phyloP scores from a whole-genome alignment of 2,797 vertebrate genomes.

The Discoglossus pictus region DNA sequence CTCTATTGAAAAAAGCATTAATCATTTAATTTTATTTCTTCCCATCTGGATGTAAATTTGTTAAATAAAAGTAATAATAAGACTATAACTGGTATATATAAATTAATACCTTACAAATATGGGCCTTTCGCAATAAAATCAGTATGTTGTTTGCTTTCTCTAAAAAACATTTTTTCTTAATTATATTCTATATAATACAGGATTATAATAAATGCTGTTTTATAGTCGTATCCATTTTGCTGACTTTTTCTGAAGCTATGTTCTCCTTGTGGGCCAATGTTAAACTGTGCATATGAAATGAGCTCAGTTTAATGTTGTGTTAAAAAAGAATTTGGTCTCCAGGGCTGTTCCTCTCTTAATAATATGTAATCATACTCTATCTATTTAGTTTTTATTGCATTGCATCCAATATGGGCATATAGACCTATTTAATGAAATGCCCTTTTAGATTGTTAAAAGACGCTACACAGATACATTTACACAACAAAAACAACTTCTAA shows the following conservation, averaged over 20 bases:
- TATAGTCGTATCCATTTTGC: slow-evolving; percentile 75
- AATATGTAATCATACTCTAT: slow-evolving; percentile 77
- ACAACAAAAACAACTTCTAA: slow-evolving; percentile 63
- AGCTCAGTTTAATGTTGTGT: slow-evolving; percentile 80
- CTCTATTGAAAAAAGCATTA: too few relatives aligned
- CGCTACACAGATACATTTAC: slow-evolving; percentile 65
- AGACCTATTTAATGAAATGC: slow-evolving; percentile 79
- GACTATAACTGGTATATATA: too few relatives aligned
- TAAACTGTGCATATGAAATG: slow-evolving; percentile 88
- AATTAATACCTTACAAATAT: too few relatives aligned
- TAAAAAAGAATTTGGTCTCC: slow-evolving; percentile 79
- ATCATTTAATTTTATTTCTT: too few relatives aligned
- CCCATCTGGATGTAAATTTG: too few relatives aligned
- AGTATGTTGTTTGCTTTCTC: too few relatives aligned
- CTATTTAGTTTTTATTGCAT: slow-evolving; percentile 72
- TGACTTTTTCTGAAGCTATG: slow-evolving; percentile 76
- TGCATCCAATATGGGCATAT: slow-evolving; percentile 64
- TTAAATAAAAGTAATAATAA: too few relatives aligned
- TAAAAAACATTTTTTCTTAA: too few relatives aligned
- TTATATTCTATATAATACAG: too few relatives aligned
- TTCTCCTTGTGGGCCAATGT: slow-evolving; percentile 72
- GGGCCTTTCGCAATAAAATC: too few relatives aligned
- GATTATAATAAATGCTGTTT: slow-evolving; percentile 69
- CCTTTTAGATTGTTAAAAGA: slow-evolving; percentile 72
- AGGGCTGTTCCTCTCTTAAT: slow-evolving; percentile 77